Percentiles rank a stretch among this genome's conserved stretches.
phyloP scores from a whole-genome alignment of 2,113 vertebrate species.

The Poeciliopsis turrubarensis region DNA sequence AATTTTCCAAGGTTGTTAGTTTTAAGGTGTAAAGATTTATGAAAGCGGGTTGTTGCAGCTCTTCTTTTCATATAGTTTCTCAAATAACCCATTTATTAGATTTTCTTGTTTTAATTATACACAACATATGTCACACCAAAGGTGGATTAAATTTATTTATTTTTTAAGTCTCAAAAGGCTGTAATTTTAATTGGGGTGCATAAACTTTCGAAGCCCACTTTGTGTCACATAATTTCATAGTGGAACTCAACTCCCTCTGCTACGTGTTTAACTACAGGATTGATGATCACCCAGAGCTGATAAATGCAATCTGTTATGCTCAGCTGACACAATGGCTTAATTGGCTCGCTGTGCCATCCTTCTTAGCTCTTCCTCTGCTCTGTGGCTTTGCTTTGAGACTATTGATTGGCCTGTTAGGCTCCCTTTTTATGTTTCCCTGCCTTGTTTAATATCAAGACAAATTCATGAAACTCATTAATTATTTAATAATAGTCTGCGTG shows the following conservation, averaged over 20 bases:
- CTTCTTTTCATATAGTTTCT: background rate
- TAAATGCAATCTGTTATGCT: conserved; percentile 40
- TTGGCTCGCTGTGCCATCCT: conserved; percentile 33
- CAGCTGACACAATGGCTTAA: conserved; percentile 49
- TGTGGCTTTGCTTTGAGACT: conserved; percentile 52
- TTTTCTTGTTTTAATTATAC: background rate
- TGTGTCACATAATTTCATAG: conserved; percentile 15
- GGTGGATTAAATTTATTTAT: background rate
- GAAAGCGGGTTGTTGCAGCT: background rate
- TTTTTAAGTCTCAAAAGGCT: too few species aligned
- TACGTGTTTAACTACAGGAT: conserved; percentile 24
- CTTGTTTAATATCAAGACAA: conserved; percentile 40
- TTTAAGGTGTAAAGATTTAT: background rate
- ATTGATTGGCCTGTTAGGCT: conserved; percentile 18
- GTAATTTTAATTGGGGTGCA: too few species aligned
- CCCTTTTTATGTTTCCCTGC: conserved; percentile 27
- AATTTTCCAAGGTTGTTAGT: background rate
- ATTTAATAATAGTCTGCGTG: conserved; percentile 49
- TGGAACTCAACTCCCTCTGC: conserved; percentile 23
- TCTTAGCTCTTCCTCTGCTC: conserved; percentile 39
- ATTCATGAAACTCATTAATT: conserved; percentile 48
- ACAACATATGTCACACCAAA: background rate
- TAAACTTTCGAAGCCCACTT: background rate
- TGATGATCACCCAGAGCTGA: conserved; percentile 37
- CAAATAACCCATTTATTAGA: background rate